A percentile compares a stretch with the other conserved stretches of the same genome.
Conservation (phyloP, 2,797 vertebrate genomes). For the Eutrigla gurnardus region DNA sequence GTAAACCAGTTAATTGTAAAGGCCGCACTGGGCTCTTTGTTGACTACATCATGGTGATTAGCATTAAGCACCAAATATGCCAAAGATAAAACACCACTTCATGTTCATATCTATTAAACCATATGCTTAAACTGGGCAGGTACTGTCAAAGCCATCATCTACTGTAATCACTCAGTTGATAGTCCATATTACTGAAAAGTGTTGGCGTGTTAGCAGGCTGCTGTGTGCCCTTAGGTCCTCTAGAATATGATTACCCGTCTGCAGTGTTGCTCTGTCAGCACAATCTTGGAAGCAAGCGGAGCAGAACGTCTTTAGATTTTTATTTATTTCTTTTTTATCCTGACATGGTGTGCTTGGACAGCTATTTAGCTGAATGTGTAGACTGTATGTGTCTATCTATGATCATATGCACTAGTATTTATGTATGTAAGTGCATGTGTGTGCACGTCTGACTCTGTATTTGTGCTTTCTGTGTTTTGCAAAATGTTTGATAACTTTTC, state of each 20-base stretch:
- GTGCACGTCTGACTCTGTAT: background rate
- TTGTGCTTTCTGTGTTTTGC: background rate
- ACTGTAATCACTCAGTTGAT: conserved; percentile 43
- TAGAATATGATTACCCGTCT: conserved; percentile 63
- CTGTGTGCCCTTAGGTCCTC: conserved; percentile 52
- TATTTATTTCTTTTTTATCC: conserved; percentile 17
- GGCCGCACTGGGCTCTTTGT: background rate
- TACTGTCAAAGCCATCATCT: conserved; percentile 43
- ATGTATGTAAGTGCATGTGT: background rate
- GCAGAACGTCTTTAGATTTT: conserved; percentile 44
- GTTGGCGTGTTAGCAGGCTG: conserved; percentile 36
- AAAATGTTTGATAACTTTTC: background rate
- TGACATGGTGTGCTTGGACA: conserved; percentile 36
- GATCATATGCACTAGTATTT: background rate
- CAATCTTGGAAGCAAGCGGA: conserved; percentile 44
- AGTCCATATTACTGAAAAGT: conserved; percentile 41
- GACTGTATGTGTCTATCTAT: conserved; percentile 1
- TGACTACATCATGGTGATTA: background rate
- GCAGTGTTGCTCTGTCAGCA: conserved; percentile 62
- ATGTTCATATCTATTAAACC: conserved; percentile 25
- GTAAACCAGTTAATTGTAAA: background rate
- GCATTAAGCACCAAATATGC: background rate
- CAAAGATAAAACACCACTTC: conserved; percentile 18
- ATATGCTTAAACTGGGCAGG: conserved; percentile 13
- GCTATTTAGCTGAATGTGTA: conserved; percentile 33